Evolutionary conservation across 2,797 vertebrate species (phyloP).

Genomic region (Anguilla pacifica): DNA sequence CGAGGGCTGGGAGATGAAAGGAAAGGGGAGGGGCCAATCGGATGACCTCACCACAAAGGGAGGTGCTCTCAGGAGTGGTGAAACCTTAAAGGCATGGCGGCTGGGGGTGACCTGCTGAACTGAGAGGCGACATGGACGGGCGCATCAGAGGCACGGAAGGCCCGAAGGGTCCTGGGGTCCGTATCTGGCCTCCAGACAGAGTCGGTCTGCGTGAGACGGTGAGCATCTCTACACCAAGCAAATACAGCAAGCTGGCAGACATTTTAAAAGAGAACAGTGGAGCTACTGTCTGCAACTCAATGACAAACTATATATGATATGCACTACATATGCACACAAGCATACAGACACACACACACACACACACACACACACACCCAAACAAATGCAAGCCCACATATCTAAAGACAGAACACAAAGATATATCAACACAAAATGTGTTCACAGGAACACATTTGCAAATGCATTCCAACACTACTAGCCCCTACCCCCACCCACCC

Average conservation of each 20-base stretch:
- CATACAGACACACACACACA: constrained; percentile 17
- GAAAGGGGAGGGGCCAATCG: not conserved
- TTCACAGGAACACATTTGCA: too few relatives aligned
- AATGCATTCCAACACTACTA: too few relatives aligned
- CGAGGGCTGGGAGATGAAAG: not conserved
- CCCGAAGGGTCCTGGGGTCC: not conserved
- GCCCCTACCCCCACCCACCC: too few relatives aligned
- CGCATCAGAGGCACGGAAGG: not conserved
- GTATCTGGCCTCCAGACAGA: not conserved
- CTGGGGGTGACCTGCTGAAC: not conserved
- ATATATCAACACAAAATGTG: not conserved
- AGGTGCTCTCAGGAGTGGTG: not conserved
- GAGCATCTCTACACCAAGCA: not conserved
- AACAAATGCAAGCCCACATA: not conserved
- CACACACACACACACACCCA: not conserved
- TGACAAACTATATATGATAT: not conserved
- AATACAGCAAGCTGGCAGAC: not conserved
- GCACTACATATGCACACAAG: not conserved
- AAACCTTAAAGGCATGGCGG: not conserved
- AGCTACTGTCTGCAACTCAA: not conserved
- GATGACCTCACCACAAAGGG: constrained; percentile 5
- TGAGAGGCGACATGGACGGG: not conserved
- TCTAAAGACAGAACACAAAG: not conserved
- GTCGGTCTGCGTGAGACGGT: not conserved
- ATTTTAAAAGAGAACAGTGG: not conserved